Percentiles rank a stretch among this genome's conserved stretches.
phyloP scores from a whole-genome alignment of 2,888 invertebrate genomes.

The Beris morrisii region DNA sequence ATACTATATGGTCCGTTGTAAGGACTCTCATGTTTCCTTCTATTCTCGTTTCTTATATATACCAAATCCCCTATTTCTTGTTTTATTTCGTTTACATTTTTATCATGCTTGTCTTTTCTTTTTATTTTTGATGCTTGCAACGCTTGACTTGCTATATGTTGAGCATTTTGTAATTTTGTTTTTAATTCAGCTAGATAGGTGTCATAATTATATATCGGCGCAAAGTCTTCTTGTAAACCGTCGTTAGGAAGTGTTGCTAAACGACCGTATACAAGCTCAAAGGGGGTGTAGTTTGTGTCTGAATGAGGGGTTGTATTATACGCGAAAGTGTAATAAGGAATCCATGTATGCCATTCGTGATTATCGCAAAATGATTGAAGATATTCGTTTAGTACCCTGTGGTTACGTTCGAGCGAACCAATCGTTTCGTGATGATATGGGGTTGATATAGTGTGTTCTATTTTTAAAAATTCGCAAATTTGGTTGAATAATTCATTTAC shows the following conservation, averaged over 20 bases:
- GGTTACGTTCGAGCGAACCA: conserved; percentile 13
- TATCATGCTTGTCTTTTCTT: not conserved
- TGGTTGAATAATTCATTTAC: conserved; percentile 12
- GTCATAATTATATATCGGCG: not conserved
- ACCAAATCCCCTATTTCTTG: not conserved
- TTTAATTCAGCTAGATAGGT: not conserved
- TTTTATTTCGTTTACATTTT: conserved; percentile 8
- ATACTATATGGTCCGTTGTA: not conserved
- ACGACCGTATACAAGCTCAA: conserved; percentile 8
- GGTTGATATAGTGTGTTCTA: conserved; percentile 14
- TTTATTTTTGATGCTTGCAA: not conserved
- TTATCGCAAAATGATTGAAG: too few species aligned
- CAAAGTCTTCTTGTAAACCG: not conserved
- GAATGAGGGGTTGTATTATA: conserved; percentile 2
- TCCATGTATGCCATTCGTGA: too few species aligned
- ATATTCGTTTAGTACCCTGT: not conserved
- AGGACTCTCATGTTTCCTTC: too few species aligned
- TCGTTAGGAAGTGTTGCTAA: not conserved
- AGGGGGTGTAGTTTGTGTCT: conserved; percentile 2
- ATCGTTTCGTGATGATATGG: conserved; percentile 32
- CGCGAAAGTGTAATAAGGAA: too few species aligned
- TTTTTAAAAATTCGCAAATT: conserved; percentile 20
- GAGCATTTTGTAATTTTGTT: not conserved
- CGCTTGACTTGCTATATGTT: not conserved
- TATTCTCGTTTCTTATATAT: not conserved